These are phyloP conservation scores for Himalopsyche phryganea DNA, from an alignment of 1,140 invertebrate genomes.

Conservation along the genomic window DNA sequence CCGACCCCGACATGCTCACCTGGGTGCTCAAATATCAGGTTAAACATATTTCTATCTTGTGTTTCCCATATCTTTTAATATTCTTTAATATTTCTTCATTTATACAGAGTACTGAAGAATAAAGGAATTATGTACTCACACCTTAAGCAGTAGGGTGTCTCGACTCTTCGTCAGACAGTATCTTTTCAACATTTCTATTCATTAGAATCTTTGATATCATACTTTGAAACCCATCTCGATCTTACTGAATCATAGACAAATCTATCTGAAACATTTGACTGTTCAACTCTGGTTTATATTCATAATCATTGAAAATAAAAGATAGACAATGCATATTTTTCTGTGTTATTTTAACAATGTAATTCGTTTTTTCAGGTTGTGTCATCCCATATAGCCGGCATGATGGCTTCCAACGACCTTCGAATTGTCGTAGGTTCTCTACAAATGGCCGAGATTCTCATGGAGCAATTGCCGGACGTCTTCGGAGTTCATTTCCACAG, in stretches of 20 bases:
- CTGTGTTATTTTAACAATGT: no score
- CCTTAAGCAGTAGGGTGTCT: no score
- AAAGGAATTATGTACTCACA: no score
- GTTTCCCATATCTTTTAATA: neutral
- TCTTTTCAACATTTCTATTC: neutral
- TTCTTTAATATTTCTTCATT: no score
- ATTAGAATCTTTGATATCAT: no score
- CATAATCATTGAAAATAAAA: no score
- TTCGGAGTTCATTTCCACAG: slow-evolving; percentile 93
- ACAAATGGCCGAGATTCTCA: slow-evolving; percentile 94
- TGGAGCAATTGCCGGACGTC: slow-evolving; percentile 92
- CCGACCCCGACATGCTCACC: slow-evolving; percentile 78
- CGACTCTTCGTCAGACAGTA: neutral
- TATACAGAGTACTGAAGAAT: no score
- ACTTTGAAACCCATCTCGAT: no score
- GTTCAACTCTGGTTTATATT: no score
- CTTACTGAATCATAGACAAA: no score
- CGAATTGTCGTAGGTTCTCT: slow-evolving; percentile 95
- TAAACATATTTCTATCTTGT: neutral
- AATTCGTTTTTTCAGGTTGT: slow-evolving; percentile 71
- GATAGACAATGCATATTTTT: no score
- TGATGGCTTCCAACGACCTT: slow-evolving; percentile 94
- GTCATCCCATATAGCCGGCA: slow-evolving; percentile 94
- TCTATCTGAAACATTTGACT: no score
- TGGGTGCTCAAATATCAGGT: slow-evolving; percentile 86